These are phyloP conservation scores for Taurulus bubalis DNA, from an alignment of 2,113 vertebrate species.

Conservation along the genomic window DNA sequence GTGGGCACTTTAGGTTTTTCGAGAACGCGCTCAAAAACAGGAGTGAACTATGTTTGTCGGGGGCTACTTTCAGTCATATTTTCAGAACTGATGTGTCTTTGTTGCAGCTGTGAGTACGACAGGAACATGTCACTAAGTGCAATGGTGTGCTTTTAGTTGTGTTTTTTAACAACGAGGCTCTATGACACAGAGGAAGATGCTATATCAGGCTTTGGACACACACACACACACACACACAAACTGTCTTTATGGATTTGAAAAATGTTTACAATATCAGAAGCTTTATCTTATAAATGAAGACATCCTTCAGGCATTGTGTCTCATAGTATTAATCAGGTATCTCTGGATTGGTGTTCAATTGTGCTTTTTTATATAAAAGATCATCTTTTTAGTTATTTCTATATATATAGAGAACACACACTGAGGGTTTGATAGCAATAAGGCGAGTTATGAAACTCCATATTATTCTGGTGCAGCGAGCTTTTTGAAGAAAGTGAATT, in stretches of 20 bases:
- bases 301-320: not conserved
- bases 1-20: not conserved
- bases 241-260: not conserved
- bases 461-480: not conserved
- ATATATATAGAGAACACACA: constrained; percentile 3
- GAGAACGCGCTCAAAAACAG: too few species aligned
- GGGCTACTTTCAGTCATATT: not conserved
- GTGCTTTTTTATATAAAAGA: constrained; percentile 6
- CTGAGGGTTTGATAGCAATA: not conserved
- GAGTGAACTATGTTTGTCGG: not conserved
- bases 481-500: constrained; percentile 4
- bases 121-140: not conserved
- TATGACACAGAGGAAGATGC: not conserved
- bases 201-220: not conserved
- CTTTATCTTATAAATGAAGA: not conserved
- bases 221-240: too few species aligned
- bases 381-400: not conserved
- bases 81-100: not conserved
- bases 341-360: not conserved
- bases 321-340: not conserved
- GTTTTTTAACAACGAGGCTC: not conserved
- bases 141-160: not conserved
- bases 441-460: not conserved
- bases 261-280: not conserved
- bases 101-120: too few species aligned